phyloP scores from a whole-genome alignment of 2,888 invertebrate genomes.

The Tortrix viridana region DNA sequence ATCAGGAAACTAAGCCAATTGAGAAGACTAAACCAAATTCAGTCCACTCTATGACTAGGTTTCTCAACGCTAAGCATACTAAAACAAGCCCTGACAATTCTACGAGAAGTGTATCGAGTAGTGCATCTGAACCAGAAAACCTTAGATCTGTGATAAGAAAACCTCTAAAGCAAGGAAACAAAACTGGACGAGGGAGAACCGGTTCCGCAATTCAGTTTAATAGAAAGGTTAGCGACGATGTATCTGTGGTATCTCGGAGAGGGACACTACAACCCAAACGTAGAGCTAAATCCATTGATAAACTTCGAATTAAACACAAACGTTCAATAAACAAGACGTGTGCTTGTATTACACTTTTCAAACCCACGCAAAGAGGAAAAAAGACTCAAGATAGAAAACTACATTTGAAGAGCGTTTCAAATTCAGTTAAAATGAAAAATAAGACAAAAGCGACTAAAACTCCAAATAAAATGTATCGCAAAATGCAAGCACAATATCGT shows the following conservation, averaged over 20 bases:
- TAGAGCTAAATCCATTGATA: background rate
- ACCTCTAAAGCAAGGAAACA: too few species aligned
- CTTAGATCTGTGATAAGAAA: too few species aligned
- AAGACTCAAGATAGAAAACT: background rate
- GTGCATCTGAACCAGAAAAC: too few species aligned
- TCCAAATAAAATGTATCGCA: background rate
- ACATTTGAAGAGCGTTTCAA: background rate
- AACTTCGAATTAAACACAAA: conserved; percentile 6
- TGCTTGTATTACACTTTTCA: background rate
- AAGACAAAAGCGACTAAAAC: conserved; percentile 1
- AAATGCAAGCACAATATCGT: background rate
- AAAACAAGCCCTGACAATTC: too few species aligned
- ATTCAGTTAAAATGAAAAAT: background rate
- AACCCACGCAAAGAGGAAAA: conserved; percentile 37
- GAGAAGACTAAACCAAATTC: background rate
- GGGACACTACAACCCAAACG: background rate
- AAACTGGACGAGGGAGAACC: too few species aligned
- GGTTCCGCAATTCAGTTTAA: too few species aligned
- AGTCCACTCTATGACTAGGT: background rate
- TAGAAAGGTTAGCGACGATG: too few species aligned
- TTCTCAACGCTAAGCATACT: too few species aligned
- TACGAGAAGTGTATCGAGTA: background rate
- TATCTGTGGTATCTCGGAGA: too few species aligned
- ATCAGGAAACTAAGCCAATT: background rate
- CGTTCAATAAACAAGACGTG: background rate